Conservation (phyloP, 1,140 invertebrate species). For the Nilaparvata lugens region DNA sequence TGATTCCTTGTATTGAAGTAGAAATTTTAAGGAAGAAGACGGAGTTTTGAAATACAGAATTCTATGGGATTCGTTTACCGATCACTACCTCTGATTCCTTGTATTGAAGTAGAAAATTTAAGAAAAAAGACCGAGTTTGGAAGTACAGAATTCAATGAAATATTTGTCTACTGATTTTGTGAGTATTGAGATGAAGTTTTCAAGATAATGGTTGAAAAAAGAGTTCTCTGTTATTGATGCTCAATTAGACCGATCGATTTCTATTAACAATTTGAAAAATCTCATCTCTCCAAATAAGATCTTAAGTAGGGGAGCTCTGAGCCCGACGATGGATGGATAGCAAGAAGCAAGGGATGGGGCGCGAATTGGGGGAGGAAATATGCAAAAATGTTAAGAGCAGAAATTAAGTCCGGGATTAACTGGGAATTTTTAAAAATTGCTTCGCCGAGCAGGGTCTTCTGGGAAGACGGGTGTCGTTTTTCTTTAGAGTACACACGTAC, state of each 20-base stretch:
- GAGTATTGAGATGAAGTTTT: too few relatives aligned
- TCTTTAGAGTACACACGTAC: constrained; percentile 20
- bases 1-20: too few relatives aligned
- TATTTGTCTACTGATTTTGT: too few relatives aligned
- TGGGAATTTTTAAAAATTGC: constrained; percentile 27
- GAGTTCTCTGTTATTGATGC: neutral
- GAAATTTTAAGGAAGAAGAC: too few relatives aligned
- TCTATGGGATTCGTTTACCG: too few relatives aligned
- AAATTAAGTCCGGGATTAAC: constrained; percentile 29
- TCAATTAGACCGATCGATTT: constrained; percentile 1
- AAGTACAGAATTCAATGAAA: too few relatives aligned
- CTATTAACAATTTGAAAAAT: constrained; percentile 3
- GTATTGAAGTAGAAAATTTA: too few relatives aligned
- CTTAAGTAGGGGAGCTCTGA: neutral
- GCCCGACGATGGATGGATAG: neutral
- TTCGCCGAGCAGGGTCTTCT: constrained; percentile 16
- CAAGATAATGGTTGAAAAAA: too few relatives aligned
- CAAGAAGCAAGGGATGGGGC: neutral
- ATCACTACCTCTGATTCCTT: too few relatives aligned
- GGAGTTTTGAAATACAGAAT: too few relatives aligned
- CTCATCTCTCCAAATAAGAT: neutral
- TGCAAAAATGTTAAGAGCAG: constrained; percentile 24
- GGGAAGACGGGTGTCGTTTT: constrained; percentile 11
- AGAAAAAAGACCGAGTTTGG: too few relatives aligned
- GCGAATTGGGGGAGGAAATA: constrained; percentile 8